Evolutionary conservation across 2,888 invertebrate genomes (phyloP), one percentile per base, ranked within the genome.

Genomic region (Leptopterna dolabrata): DNA sequence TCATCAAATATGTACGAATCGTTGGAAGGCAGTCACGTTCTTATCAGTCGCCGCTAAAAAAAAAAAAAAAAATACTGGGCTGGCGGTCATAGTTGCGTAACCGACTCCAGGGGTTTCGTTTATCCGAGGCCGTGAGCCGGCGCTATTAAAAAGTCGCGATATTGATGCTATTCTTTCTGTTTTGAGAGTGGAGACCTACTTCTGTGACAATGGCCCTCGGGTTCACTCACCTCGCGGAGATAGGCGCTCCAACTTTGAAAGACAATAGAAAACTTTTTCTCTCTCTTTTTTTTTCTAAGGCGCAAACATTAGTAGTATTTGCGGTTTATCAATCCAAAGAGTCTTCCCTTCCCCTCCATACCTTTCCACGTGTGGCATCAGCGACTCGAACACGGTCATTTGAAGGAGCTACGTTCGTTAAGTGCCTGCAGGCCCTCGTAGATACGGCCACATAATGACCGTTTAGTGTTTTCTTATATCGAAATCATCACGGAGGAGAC

Each of bases 191-290:
- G 73, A 73, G 73, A 73, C 73, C 73, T 73, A 73, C n/a, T 73
- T 73, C 36, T 73, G 27, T 36, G 36, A 73, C 73, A 73, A 73
- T 73, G 36, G 73, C 73, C 73, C 36, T 19, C n/a, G 36, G 81
- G 81, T 81, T 81, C 81, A 81, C 16, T 81, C 81, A 81, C 81
- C 81, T 81, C 81, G 27, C 51, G 55, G 51, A 81, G 81, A 81
- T 81, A 81, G 24, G 81, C 51, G 81, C 81, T 51, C 36, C 51
- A 81, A 81, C 81, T 81, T 81, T 9, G 51, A 55, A n/a, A 81
- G 81, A 81, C 81, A 81, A 81, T 81, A 51, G 81, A 45, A 43
- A 47, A 45, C 1, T 76, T 78, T 78, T 78, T 55, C 16, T 55
- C n/a, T 51, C 51, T 51, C 4, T 24, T 24, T 63, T 63, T 63